Conservation (phyloP, 2,797 vertebrate genomes). For the Typhlichthys subterraneus region DNA sequence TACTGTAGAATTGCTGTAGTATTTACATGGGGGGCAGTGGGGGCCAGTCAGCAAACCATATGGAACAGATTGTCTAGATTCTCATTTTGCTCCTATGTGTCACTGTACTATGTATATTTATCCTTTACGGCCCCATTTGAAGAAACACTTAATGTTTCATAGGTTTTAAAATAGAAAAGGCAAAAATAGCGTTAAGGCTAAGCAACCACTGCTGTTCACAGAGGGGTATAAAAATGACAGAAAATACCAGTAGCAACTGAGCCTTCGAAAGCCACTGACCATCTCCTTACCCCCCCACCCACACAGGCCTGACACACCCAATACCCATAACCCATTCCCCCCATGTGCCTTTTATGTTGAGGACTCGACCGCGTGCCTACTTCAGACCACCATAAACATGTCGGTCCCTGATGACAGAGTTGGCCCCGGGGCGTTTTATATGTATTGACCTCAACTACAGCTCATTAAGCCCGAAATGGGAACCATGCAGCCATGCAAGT, state of each 20-base stretch:
- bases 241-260: constrained; percentile 72
- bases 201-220: constrained; percentile 58
- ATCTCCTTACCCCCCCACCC: constrained; percentile 68
- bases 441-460: constrained; percentile 85
- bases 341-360: constrained; percentile 77
- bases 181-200: constrained; percentile 79
- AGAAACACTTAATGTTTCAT: constrained; percentile 78
- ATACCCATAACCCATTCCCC: constrained; percentile 63
- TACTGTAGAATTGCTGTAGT: constrained; percentile 15
- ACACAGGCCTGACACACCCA: constrained; percentile 69
- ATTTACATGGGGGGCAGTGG: constrained; percentile 42
- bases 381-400: constrained; percentile 86
- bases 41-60: constrained; percentile 58
- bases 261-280: constrained; percentile 78
- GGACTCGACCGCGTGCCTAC: constrained; percentile 80
- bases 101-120: constrained; percentile 73
- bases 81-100: constrained; percentile 58
- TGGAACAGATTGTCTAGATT: constrained; percentile 74
- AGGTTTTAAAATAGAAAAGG: constrained; percentile 78
- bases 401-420: constrained; percentile 83
- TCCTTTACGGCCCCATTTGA: constrained; percentile 79
- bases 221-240: constrained; percentile 67
- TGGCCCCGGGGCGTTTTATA: constrained; percentile 77
- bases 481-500: constrained; percentile 79
- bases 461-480: constrained; percentile 84